These are phyloP conservation scores for Diachasmimorpha longicaudata DNA, from an alignment of 1,140 invertebrate species.

Conservation along the genomic window DNA sequence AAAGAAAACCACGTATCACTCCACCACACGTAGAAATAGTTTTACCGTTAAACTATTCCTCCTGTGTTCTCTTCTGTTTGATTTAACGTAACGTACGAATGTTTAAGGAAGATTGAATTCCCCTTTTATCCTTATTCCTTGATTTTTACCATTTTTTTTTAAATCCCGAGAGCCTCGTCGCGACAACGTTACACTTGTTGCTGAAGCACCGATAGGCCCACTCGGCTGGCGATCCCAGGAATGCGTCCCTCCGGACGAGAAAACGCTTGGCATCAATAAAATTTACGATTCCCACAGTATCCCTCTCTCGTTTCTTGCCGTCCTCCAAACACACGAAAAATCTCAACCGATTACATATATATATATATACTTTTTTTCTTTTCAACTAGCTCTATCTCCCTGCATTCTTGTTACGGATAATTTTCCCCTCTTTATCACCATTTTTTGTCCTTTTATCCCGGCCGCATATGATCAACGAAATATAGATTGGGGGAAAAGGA, in stretches of 20 bases:
- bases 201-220: slow-evolving; percentile 1
- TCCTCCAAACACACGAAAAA: neutral
- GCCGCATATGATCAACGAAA: neutral
- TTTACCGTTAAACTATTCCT: neutral
- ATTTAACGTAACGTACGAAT: neutral
- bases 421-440: neutral
- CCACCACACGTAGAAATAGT: neutral
- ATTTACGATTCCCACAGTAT: slow-evolving; percentile 20
- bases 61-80: neutral
- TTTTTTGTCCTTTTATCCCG: neutral
- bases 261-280: slow-evolving; percentile 22
- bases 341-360: neutral
- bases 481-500: neutral
- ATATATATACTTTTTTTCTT: neutral
- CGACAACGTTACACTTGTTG: slow-evolving; percentile 26
- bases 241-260: slow-evolving; percentile 17
- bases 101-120: neutral
- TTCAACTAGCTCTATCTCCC: neutral
- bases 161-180: neutral
- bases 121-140: neutral
- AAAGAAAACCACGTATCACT: neutral
- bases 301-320: slow-evolving; percentile 1
- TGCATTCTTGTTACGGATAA: neutral
- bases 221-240: neutral
- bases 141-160: neutral